These are phyloP conservation scores for Ardeotis arabs DNA, from an alignment of 2,113 vertebrate species.

Conservation along the genomic window DNA sequence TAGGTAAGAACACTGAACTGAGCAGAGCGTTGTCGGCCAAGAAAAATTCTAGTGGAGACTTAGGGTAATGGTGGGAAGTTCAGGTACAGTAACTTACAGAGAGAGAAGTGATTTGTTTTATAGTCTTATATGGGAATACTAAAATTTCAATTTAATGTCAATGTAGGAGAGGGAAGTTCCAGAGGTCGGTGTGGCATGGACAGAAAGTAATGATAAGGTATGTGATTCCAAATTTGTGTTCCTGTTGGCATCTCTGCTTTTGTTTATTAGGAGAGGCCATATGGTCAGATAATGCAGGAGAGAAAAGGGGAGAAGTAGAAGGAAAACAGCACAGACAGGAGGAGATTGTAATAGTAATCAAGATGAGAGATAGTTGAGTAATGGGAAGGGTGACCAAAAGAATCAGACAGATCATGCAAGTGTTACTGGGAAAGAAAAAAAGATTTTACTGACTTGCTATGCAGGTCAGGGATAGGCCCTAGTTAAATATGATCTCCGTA, in stretches of 20 bases:
- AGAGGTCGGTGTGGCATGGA: not conserved
- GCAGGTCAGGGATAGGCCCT: not conserved
- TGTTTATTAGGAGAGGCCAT: not conserved
- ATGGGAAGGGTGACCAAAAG: not conserved
- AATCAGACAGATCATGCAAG: not conserved
- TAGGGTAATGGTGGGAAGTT: not conserved
- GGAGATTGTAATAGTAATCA: not conserved
- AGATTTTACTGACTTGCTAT: not conserved
- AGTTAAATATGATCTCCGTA: not conserved
- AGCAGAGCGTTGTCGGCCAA: not conserved
- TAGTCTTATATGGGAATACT: not conserved
- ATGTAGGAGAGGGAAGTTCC: not conserved
- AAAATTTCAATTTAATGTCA: not conserved
- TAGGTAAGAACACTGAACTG: not conserved
- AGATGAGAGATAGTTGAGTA: not conserved
- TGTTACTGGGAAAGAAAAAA: not conserved
- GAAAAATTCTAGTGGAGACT: not conserved
- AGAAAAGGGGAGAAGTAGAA: not conserved
- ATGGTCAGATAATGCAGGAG: not conserved
- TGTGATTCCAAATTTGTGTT: not conserved
- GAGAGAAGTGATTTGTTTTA: not conserved
- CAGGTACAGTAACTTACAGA: not conserved
- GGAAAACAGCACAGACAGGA: not conserved
- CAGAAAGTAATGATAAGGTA: not conserved
- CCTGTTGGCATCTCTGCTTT: not conserved